Conservation (phyloP, 2,888 invertebrate species). For the Drosophila histrio region DNA sequence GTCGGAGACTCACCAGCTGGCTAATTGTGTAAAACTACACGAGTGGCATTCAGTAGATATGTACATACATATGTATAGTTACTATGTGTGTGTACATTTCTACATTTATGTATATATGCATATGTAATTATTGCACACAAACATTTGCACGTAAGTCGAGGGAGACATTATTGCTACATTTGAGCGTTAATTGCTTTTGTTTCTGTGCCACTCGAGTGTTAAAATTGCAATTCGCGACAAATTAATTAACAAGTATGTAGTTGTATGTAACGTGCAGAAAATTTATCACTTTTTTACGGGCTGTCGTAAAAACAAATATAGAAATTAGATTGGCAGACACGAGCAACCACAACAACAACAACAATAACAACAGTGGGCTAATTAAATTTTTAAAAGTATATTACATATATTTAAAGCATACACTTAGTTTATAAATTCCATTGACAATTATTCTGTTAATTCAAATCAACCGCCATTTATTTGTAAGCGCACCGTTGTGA, state of each 20-base stretch:
- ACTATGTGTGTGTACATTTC: not conserved
- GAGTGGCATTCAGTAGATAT: slow-evolving; percentile 9
- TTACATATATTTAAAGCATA: not conserved
- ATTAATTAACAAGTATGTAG: slow-evolving; percentile 57
- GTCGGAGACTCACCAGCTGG: slow-evolving; percentile 16
- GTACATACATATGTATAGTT: not conserved
- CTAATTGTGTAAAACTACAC: slow-evolving; percentile 34
- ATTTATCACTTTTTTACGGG: slow-evolving; percentile 43
- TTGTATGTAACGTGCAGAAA: slow-evolving; percentile 39
- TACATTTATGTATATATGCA: not conserved
- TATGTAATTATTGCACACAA: slow-evolving; percentile 8
- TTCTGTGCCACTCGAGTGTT: slow-evolving; percentile 38
- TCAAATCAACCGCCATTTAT: slow-evolving; percentile 1
- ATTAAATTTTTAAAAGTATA: not conserved
- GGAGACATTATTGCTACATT: slow-evolving; percentile 49
- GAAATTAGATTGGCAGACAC: not conserved
- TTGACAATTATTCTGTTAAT: not conserved
- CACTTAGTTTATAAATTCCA: not conserved
- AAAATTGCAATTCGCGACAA: slow-evolving; percentile 58
- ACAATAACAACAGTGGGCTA: too few relatives aligned
- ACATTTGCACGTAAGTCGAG: not conserved
- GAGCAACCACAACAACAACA: not conserved
- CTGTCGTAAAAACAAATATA: not conserved
- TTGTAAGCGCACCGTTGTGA: slow-evolving; percentile 7
- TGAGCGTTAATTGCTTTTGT: slow-evolving; percentile 30